Evolutionary conservation across 1,140 invertebrate genomes (phyloP).

Genomic region (Drosophila obscura): DNA sequence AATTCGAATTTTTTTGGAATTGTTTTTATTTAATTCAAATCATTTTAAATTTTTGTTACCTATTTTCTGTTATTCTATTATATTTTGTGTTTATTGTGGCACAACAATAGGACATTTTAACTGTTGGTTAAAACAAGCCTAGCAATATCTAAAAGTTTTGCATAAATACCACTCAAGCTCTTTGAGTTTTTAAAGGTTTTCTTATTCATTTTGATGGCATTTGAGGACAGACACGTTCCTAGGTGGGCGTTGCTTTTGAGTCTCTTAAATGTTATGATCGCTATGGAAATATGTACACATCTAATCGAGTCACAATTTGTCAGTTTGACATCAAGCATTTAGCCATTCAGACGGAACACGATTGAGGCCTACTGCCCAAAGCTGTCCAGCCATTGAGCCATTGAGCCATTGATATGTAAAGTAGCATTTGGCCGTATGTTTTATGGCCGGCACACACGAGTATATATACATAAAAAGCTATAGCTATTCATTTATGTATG

Average conservation of each 20-base stretch:
- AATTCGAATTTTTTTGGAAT: too few relatives aligned
- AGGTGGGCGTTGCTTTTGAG: conserved; percentile 1
- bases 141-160: neutral
- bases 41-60: too few relatives aligned
- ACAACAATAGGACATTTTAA: neutral
- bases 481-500: conserved; percentile 27
- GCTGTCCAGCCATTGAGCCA: neutral
- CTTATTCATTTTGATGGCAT: too few relatives aligned
- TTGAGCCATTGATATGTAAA: conserved; percentile 64
- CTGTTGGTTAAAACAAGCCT: neutral
- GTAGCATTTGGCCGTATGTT: conserved; percentile 62
- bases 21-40: too few relatives aligned
- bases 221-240: too few relatives aligned
- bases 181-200: too few relatives aligned
- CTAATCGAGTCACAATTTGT: conserved; percentile 39
- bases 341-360: conserved; percentile 58
- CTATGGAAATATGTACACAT: conserved; percentile 21
- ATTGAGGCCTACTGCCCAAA: conserved; percentile 33
- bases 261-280: conserved; percentile 22
- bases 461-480: conserved; percentile 13
- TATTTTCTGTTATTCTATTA: too few relatives aligned
- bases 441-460: conserved; percentile 32
- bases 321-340: conserved; percentile 44
- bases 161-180: too few relatives aligned
- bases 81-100: too few relatives aligned